Evolutionary conservation across 2,113 vertebrate genomes (phyloP).

Genomic region (Telmatochromis bifrenatus): DNA sequence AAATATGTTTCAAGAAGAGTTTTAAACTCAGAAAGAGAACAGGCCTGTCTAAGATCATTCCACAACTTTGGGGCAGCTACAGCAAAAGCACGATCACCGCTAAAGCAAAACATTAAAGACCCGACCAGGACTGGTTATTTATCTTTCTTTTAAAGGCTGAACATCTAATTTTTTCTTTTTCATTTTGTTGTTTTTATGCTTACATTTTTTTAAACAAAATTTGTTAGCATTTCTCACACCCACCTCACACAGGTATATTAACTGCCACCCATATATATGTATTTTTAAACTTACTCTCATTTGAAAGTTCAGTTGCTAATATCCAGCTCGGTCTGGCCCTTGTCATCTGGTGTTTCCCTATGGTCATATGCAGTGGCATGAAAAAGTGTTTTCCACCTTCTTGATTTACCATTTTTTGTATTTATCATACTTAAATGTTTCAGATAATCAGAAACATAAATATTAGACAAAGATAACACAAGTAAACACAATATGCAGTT

Average conservation of each 20-base stretch:
- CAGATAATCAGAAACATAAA: not conserved
- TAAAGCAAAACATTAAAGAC: not conserved
- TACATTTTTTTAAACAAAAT: too few species aligned
- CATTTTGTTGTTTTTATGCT: too few species aligned
- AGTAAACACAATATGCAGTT: not conserved
- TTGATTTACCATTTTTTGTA: not conserved
- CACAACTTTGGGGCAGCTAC: not conserved
- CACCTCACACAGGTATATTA: not conserved
- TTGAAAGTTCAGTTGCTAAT: not conserved
- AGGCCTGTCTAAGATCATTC: not conserved
- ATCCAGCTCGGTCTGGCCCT: not conserved
- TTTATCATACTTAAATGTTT: not conserved
- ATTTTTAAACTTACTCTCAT: not conserved
- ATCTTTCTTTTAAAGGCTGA: not conserved
- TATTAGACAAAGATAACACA: not conserved
- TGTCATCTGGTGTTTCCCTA: not conserved
- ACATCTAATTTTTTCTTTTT: too few species aligned
- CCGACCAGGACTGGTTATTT: accelerated
- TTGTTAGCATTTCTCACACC: not conserved
- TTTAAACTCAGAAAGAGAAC: not conserved
- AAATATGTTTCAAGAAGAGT: not conserved
- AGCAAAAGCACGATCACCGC: not conserved
- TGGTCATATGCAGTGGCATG: accelerated
- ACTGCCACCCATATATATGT: accelerated
- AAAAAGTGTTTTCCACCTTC: not conserved